Percentiles rank a stretch among this genome's conserved stretches.
phyloP scores from a whole-genome alignment of 2,888 invertebrate species.

The Temnothorax ravouxi region DNA sequence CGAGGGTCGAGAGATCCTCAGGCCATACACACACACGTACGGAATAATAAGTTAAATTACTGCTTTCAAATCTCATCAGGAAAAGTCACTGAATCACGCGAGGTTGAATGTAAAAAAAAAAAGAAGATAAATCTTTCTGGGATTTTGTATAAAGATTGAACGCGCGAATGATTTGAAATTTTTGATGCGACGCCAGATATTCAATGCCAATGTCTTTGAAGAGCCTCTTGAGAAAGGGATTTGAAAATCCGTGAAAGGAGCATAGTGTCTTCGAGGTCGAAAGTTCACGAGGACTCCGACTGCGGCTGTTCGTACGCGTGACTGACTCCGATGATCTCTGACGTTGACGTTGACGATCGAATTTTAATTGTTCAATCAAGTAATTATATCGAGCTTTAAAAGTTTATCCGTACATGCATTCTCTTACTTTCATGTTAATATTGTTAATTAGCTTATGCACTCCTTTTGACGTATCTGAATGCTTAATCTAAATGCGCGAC shows the following conservation, averaged over 20 bases:
- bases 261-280: conserved; percentile 42
- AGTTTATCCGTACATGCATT: background rate
- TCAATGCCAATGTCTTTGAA: background rate
- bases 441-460: background rate
- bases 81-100: background rate
- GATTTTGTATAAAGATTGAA: conserved; percentile 8
- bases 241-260: conserved; percentile 30
- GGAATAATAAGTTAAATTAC: background rate
- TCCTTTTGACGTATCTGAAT: background rate
- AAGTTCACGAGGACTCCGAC: conserved; percentile 52
- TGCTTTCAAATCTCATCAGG: background rate
- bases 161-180: background rate
- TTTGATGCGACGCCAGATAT: background rate
- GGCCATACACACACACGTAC: no score
- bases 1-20: background rate
- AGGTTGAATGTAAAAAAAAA: background rate
- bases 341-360: background rate
- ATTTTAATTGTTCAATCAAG: conserved; percentile 4
- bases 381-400: background rate
- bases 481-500: background rate
- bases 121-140: background rate
- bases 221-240: background rate
- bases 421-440: background rate
- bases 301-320: conserved; percentile 37
- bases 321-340: conserved; percentile 21